Base-by-base conservation (phyloP, 2,888 invertebrate genomes). In the Eupithecia dodoneata region DNA sequence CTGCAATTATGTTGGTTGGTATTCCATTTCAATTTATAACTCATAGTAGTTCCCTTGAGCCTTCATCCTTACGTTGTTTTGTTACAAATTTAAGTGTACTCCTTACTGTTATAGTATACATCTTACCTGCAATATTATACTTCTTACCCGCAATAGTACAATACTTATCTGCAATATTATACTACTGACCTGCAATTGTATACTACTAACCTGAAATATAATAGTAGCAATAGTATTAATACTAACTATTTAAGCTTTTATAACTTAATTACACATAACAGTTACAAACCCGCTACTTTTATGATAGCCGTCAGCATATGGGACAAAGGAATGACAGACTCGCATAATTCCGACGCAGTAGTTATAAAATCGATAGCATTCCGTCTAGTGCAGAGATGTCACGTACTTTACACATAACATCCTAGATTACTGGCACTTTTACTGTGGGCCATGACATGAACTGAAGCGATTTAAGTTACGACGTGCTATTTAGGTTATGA, bases 401-500 rank as follows among this genome's bases (percentile, higher is more conserved):
- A 92, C 92, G 91, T 92, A 90, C 88, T 87, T 88, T 86, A 89
- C 89, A 87, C 89, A 90, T 90, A 88, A 91, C 88, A 90, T 91
- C 88, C 92, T 91, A 89, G 89, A 89, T 89, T 90, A 87, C 87
- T 85, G 86, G 85, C 83, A 80, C 79, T 83, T 78, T 75, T n/a
- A 81, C 78, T 71, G 77, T 66, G 85, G 83, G 59, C 74, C 71
- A 84, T 86, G 84, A 65, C 44, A 71, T 59, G 55, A 74, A 79
- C 73, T 69, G 1, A 72, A 76, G 83, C 81, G 76, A 66, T 66
- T 18, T 18, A 52, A 52, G 52, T 4, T 30, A 30, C 30, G 30
- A 30, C 30, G 30, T 30, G 30, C 30, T 30, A 30, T 30, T 30
- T 30, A 30, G 30, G 30, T 30, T 30, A 30, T 30, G 30, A 1